Percentiles rank a stretch among this genome's conserved stretches.
Evolutionary conservation across 2,888 invertebrate species (phyloP).

Genomic region (Dastarcus helophoroides): DNA sequence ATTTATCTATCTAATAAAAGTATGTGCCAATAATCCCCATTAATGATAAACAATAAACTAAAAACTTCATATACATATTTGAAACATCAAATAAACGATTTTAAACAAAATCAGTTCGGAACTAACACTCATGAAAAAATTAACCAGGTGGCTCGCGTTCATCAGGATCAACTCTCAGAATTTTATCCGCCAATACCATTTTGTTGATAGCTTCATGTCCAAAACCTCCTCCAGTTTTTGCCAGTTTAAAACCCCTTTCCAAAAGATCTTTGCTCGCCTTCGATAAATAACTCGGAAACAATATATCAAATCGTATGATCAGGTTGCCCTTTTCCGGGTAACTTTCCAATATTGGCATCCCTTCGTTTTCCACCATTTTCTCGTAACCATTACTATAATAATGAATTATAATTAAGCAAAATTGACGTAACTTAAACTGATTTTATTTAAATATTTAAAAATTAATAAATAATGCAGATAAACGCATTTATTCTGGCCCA

Average conservation of each 20-base stretch:
- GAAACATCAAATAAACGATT: no score
- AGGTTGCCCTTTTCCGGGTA: conserved; percentile 55
- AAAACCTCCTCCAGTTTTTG: conserved; percentile 27
- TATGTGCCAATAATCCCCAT: no score
- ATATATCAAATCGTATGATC: conserved; percentile 53
- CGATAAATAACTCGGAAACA: conserved; percentile 44
- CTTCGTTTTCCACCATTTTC: conserved; percentile 60
- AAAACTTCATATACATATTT: no score
- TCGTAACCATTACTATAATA: conserved; percentile 48
- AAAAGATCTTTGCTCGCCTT: conserved; percentile 36
- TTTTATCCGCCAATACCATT: conserved; percentile 36
- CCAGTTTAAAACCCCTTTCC: conserved; percentile 31
- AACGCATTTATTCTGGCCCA: no score
- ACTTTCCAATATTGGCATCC: conserved; percentile 55
- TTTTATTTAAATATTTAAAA: no score
- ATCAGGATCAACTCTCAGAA: conserved; percentile 32
- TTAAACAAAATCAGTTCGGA: no score
- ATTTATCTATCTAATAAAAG: no score
- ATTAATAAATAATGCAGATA: no score
- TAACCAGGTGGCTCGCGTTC: conserved; percentile 32
- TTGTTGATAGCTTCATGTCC: conserved; percentile 35
- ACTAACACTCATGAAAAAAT: not conserved
- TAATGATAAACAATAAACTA: no score
- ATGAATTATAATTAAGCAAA: conserved; percentile 1
- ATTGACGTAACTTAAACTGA: no score